Evolutionary conservation across 2,888 invertebrate species (phyloP), one percentile per base, ranked within the genome.

Genomic region (Plebejus melissa): DNA sequence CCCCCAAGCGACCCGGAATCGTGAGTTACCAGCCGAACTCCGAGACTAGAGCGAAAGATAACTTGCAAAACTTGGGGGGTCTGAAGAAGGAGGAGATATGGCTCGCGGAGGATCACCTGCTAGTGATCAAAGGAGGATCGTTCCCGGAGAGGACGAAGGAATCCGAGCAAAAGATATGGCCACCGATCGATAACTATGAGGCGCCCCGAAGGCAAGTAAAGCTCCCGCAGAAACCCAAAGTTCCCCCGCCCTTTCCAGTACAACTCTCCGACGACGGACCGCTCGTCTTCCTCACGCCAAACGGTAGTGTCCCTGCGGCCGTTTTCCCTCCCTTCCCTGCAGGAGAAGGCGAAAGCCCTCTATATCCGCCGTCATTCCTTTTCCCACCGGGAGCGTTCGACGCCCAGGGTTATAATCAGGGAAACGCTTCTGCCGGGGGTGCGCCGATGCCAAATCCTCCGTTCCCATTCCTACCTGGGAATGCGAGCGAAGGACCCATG

Each of bases 181-280:
- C 96, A 75, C 96, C 98, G 36, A 97, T 98, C 81, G 98, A 98
- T 86, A 95, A 96, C 86, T 98, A 97, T 88, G 94, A 96, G 88
- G 97, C 97, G 79, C 97, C 97, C 41, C 94, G 95, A 84, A 95
- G 98, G 83, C 97, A 96, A 90, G 97, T 98, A 85, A 97, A 97
- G 90, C 95, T 98, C 83, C 97, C 98, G 69, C 90, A 95, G 75
- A 95, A 96, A 88, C 97, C 97, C 11, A 96, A 96, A 89, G 95
- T 98, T 83, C 97, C 98, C 90, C 98, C 98, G 94, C 98, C 98
- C 93, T 98, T 98, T 96, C 98, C 98, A 87, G 96, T 98, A 90
- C 97, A 97, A 93, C 96, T 98, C 89, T 95, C 95, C 88, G 97
- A 97, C 87, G 95, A 96, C 86, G 98, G 97, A 85, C 98, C 98